A percentile compares a stretch with the other conserved stretches of the same genome.
Conservation (phyloP, 2,888 invertebrate species). For the Keiferia lycopersicella region DNA sequence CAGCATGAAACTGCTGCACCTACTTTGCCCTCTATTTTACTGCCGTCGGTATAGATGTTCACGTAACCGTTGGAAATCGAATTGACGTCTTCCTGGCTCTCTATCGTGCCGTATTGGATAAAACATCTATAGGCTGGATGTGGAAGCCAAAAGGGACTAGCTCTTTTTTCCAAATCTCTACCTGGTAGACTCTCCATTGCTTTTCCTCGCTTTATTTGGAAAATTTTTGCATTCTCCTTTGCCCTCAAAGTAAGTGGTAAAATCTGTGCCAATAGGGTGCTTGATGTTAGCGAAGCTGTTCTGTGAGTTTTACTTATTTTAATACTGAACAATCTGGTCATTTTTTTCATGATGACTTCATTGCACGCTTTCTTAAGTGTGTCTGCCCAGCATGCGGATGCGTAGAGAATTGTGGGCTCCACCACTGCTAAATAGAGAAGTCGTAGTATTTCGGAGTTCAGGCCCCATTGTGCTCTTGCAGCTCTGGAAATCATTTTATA, state of each 20-base stretch:
- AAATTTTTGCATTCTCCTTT: neutral
- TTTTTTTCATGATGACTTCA: neutral
- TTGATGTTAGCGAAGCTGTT: neutral
- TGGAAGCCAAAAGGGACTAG: neutral
- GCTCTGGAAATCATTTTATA: slow-evolving; percentile 23
- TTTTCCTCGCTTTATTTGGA: neutral
- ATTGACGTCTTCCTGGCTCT: too few species aligned
- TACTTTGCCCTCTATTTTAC: slow-evolving; percentile 20
- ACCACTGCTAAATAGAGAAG: too few species aligned
- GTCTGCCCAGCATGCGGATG: neutral
- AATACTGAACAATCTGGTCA: neutral
- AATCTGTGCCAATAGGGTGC: neutral
- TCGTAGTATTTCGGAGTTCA: too few species aligned
- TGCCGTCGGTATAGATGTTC: neutral
- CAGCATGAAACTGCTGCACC: slow-evolving; percentile 28
- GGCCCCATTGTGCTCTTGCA: slow-evolving; percentile 8
- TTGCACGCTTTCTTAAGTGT: neutral
- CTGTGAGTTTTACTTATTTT: neutral
- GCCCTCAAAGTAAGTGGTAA: neutral
- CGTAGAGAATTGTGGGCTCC: neutral
- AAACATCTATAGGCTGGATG: too few species aligned
- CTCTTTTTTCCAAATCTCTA: neutral
- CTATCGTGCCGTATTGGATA: too few species aligned
- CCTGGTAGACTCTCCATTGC: neutral
- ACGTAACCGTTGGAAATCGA: neutral